Conservation (phyloP, 2,888 invertebrate species). For the Dynastes hyllus region DNA sequence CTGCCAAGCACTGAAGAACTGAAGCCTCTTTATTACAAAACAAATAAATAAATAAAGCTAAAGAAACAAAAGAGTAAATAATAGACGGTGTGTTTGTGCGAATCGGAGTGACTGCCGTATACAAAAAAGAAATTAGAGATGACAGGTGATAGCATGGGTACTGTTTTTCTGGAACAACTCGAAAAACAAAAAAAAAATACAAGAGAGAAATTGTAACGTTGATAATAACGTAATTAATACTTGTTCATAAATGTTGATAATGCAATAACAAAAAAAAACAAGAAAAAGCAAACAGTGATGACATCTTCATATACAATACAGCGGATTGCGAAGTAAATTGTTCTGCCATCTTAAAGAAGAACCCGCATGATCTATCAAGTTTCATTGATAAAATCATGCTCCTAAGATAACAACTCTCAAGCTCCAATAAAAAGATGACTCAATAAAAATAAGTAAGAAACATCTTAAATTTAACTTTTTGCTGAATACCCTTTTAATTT, state of each 20-base stretch:
- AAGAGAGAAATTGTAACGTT: constrained; percentile 7
- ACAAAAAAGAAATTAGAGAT: constrained; percentile 57
- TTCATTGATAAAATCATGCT: not conserved
- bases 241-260: constrained; percentile 18
- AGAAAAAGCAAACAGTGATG: constrained; percentile 14
- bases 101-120: constrained; percentile 59
- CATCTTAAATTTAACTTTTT: no score
- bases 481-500: no score
- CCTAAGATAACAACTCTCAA: not conserved
- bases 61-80: constrained; percentile 54
- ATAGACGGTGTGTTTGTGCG: constrained; percentile 62
- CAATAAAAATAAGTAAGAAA: no score
- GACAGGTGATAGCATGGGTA: constrained; percentile 69
- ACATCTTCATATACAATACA: constrained; percentile 41
- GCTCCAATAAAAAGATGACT: no score
- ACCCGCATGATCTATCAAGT: not conserved
- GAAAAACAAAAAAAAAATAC: constrained; percentile 13
- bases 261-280: constrained; percentile 38
- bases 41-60: constrained; percentile 22
- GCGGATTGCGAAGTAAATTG: constrained; percentile 24
- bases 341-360: constrained; percentile 25
- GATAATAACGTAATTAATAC: constrained; percentile 3
- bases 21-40: constrained; percentile 41
- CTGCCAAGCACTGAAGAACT: constrained; percentile 41
- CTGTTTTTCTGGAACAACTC: constrained; percentile 57